A percentile compares a stretch with the other conserved stretches of the same genome.
These are phyloP conservation scores for Tipula helvola DNA, from an alignment of 2,888 invertebrate genomes.

Conservation along the genomic window DNA sequence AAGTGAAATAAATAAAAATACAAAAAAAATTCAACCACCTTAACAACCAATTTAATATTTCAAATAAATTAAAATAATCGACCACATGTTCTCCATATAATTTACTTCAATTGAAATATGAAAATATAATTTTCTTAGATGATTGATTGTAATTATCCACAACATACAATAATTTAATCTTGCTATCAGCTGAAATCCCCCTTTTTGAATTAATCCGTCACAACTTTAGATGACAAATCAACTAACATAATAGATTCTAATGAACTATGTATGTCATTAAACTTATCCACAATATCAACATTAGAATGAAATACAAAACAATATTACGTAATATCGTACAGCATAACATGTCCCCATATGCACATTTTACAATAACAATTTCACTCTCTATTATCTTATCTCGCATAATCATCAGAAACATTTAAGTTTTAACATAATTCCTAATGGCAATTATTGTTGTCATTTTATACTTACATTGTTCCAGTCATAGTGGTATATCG, in stretches of 20 bases:
- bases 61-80: background rate
- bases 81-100: background rate
- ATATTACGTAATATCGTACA: background rate
- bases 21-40: too few species aligned
- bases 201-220: background rate
- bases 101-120: background rate
- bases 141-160: background rate
- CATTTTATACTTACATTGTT: background rate
- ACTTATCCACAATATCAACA: background rate
- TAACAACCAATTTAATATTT: background rate
- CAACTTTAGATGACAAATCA: background rate
- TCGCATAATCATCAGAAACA: background rate
- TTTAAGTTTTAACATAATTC: background rate
- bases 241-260: background rate
- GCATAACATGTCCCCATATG: background rate
- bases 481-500: background rate
- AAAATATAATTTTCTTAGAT: background rate
- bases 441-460: conserved; percentile 9
- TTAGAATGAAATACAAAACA: background rate
- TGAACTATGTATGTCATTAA: conserved; percentile 4
- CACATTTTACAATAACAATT: background rate
- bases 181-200: background rate
- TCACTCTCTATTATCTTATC: background rate
- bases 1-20: too few species aligned
- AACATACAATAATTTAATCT: background rate